Conservation (phyloP, 1,140 invertebrate species). For the Trichogramma pretiosum region DNA sequence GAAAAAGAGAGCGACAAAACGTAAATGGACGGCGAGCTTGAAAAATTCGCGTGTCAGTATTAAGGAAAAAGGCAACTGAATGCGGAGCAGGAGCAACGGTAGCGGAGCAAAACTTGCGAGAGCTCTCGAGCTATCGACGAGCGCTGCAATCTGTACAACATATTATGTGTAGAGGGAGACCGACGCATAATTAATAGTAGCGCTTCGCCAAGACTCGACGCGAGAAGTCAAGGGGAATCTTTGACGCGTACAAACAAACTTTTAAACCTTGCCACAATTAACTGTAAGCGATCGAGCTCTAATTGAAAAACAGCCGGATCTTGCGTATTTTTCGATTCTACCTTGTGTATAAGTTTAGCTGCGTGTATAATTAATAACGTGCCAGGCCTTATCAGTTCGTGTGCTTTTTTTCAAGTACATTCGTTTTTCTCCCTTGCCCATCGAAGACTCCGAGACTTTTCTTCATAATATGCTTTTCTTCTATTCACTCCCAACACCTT, state of each 20-base stretch:
- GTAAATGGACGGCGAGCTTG: not conserved
- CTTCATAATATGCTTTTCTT: not conserved
- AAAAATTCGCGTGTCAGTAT: constrained; percentile 6
- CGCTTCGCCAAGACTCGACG: too few relatives aligned
- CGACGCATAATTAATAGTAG: constrained; percentile 33
- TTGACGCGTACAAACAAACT: too few relatives aligned
- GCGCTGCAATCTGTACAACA: too few relatives aligned
- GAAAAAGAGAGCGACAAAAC: constrained; percentile 3
- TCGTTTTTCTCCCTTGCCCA: constrained; percentile 19
- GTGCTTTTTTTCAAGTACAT: too few relatives aligned
- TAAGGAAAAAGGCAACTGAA: too few relatives aligned
- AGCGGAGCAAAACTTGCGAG: too few relatives aligned
- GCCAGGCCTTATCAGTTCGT: constrained; percentile 32
- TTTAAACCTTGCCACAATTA: constrained; percentile 36
- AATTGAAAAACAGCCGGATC: constrained; percentile 38
- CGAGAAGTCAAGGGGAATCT: constrained; percentile 15
- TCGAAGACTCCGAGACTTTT: not conserved
- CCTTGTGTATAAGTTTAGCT: too few relatives aligned
- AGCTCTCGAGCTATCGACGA: too few relatives aligned
- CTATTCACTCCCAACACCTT: not conserved
- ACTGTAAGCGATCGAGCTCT: constrained; percentile 36
- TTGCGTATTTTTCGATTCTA: too few relatives aligned
- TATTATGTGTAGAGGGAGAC: too few relatives aligned
- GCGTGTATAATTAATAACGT: constrained; percentile 35
- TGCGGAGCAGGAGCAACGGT: too few relatives aligned